These are phyloP conservation scores for Agriopis aurantiaria DNA, from an alignment of 2,888 invertebrate genomes.

Conservation along the genomic window DNA sequence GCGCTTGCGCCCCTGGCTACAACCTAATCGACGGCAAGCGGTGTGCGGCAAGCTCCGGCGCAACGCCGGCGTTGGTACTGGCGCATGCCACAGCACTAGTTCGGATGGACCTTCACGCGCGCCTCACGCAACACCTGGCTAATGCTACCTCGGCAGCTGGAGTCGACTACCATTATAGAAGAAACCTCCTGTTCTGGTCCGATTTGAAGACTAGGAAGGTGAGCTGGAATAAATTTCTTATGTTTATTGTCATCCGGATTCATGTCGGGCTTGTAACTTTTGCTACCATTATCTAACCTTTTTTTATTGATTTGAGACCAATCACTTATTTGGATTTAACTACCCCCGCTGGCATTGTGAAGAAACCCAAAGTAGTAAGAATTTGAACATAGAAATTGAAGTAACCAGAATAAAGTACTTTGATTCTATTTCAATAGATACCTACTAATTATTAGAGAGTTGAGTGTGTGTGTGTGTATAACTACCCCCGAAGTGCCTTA, in stretches of 20 bases:
- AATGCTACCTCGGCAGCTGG: constrained; percentile 95
- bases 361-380: too few relatives aligned
- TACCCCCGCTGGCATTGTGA: too few relatives aligned
- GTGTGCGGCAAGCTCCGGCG: constrained; percentile 88
- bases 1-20: constrained; percentile 94
- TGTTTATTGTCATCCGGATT: background rate
- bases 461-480: too few relatives aligned
- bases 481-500: too few relatives aligned
- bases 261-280: too few relatives aligned
- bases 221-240: background rate
- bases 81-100: constrained; percentile 88
- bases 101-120: constrained; percentile 89
- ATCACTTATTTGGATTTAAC: too few relatives aligned
- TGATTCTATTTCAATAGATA: too few relatives aligned
- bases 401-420: too few relatives aligned
- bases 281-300: too few relatives aligned
- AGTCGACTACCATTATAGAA: constrained; percentile 92
- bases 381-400: too few relatives aligned
- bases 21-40: constrained; percentile 85
- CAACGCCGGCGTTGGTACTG: constrained; percentile 80
- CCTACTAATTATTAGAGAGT: too few relatives aligned
- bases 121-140: constrained; percentile 88
- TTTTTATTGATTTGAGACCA: too few relatives aligned
- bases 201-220: constrained; percentile 95
- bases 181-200: constrained; percentile 94